Evolutionary conservation across 2,888 invertebrate genomes (phyloP), one percentile per base, ranked within the genome.

Genomic region (Malthinus seriepunctatus): DNA sequence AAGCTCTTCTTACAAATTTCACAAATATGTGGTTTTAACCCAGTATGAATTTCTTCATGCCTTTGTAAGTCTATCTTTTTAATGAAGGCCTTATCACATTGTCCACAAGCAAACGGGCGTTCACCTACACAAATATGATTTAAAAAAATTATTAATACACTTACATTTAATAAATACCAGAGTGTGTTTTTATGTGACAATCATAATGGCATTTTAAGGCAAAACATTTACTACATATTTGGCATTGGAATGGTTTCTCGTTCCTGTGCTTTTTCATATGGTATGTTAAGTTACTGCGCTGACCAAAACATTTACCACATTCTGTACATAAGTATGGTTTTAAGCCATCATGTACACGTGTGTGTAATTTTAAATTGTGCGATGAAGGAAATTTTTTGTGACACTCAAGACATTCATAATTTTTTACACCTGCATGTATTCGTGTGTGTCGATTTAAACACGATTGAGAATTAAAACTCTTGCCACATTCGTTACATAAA

Each of bases 61-160:
- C 73, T 65, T 59, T 72, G 71, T 12, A 73, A 61, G 52, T 74
- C 71, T 50, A 69, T 67, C 64, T 73, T 71, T 52, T 74, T 70
- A 32, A 70, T 70, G 52, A 73, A 71, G 7, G 69, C 73, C 51
- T 69, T 71, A 2, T 66, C 71, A 45, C 74, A 74, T 39, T 70
- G 67, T 6, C 59, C 45, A 51, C 73, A 73, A 8, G 59, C 60
- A 63, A 71, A 73, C n/a, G 73, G 73, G 39, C 71, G 50, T 56
- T 73, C 72, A 32, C 73, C 72, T 72, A 49, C 51, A 32, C 23
- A 23, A 5, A 23, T 5, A 5, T 23, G 2, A 23, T 23, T 23
- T 23, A 23, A 3, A 23, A 23, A 23, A 23, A 23, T 23, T 23
- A 5, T 23, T 3, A 5, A 2, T 23, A 23, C 2, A 23, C 23